Evolutionary conservation across 2,888 invertebrate species (phyloP).

Genomic region (Dorcus parallelipipedus): DNA sequence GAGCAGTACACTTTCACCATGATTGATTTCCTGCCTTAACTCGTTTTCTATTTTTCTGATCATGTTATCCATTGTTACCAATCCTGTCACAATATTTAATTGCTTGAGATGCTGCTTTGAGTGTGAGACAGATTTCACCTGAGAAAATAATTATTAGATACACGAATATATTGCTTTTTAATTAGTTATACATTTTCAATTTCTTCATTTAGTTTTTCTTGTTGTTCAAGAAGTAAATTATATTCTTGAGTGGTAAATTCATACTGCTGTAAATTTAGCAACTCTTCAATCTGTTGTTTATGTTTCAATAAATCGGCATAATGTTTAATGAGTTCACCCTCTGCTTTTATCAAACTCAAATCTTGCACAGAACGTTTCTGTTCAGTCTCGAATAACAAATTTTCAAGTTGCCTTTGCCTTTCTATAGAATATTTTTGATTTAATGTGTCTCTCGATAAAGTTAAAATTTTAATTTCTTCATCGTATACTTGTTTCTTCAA

Average conservation of each 20-base stretch:
- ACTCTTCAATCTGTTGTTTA: slow-evolving; percentile 31
- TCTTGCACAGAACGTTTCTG: slow-evolving; percentile 22
- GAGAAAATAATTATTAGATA: slow-evolving; percentile 2
- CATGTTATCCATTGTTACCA: slow-evolving; percentile 39
- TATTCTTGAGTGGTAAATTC: not conserved
- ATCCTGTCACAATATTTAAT: slow-evolving; percentile 35
- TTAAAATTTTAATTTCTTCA: slow-evolving; percentile 34
- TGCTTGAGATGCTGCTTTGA: slow-evolving; percentile 29
- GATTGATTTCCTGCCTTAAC: slow-evolving; percentile 21
- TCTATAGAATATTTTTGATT: slow-evolving; percentile 23
- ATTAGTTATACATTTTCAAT: slow-evolving; percentile 25
- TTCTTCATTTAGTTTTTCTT: slow-evolving; percentile 18
- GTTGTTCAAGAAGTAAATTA: not conserved
- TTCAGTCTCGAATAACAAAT: slow-evolving; percentile 28
- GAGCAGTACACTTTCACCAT: not conserved
- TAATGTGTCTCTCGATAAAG: slow-evolving; percentile 27
- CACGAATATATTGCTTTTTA: not conserved
- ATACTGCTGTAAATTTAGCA: slow-evolving; percentile 4
- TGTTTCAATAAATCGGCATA: slow-evolving; percentile 36
- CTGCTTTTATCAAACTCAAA: slow-evolving; percentile 24
- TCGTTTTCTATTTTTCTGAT: slow-evolving; percentile 40
- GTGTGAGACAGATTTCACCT: not conserved
- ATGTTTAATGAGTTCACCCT: slow-evolving; percentile 32
- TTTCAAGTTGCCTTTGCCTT: slow-evolving; percentile 24
- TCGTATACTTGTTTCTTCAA: slow-evolving; percentile 33